A percentile compares a stretch with the other conserved stretches of the same genome.
Conservation (phyloP, 2,888 invertebrate genomes). For the Ormyrus nitidulus region DNA sequence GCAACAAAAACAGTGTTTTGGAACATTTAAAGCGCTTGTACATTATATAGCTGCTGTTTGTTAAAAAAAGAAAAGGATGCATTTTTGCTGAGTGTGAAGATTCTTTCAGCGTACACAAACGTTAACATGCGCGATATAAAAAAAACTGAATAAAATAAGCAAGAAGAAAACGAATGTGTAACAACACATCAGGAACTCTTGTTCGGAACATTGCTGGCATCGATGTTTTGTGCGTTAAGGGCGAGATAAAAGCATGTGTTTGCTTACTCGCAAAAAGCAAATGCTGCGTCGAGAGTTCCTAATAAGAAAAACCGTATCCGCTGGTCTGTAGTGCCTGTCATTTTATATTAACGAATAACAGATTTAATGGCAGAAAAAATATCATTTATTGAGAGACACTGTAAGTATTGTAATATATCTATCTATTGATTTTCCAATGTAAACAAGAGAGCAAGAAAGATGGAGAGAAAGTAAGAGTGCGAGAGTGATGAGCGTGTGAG, state of each 20-base stretch:
- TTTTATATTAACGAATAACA: slow-evolving; percentile 61
- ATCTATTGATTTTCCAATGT: slow-evolving; percentile 63
- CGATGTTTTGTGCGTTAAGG: slow-evolving; percentile 23
- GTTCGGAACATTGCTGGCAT: slow-evolving; percentile 44
- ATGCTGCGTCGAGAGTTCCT: slow-evolving; percentile 58
- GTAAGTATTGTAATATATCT: slow-evolving; percentile 65
- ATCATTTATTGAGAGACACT: slow-evolving; percentile 60
- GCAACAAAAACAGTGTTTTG: slow-evolving; percentile 58
- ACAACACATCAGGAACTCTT: slow-evolving; percentile 51
- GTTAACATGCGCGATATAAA: slow-evolving; percentile 19
- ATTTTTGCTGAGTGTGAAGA: slow-evolving; percentile 54
- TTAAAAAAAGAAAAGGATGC: slow-evolving; percentile 50
- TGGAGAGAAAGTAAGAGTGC: slow-evolving; percentile 7
- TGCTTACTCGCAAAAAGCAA: slow-evolving; percentile 47
- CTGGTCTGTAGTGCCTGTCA: slow-evolving; percentile 63
- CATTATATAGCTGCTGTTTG: slow-evolving; percentile 53
- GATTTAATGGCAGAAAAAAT: slow-evolving; percentile 57
- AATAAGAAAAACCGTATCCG: slow-evolving; percentile 56
- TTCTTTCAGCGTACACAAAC: slow-evolving; percentile 32
- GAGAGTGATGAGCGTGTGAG: slow-evolving; percentile 23
- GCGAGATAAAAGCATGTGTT: slow-evolving; percentile 19
- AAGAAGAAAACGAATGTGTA: slow-evolving; percentile 26
- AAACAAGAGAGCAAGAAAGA: slow-evolving; percentile 54
- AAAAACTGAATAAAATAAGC: slow-evolving; percentile 23
- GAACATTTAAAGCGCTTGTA: slow-evolving; percentile 58